phyloP scores from a whole-genome alignment of 2,113 vertebrate species.

The Syrrhaptes paradoxus region DNA sequence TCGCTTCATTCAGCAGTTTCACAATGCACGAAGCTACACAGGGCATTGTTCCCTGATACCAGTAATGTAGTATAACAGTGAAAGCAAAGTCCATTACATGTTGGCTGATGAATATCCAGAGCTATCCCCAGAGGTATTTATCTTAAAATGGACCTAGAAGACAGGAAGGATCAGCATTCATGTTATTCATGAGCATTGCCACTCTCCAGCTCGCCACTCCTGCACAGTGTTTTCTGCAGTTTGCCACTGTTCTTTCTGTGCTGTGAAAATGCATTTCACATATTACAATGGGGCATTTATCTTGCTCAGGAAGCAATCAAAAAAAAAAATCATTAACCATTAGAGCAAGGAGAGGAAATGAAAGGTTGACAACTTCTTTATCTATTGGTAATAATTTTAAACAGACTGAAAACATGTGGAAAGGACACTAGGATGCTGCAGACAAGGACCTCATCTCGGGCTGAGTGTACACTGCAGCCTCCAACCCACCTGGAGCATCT shows the following conservation, averaged over 20 bases:
- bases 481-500: not conserved
- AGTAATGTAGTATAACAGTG: not conserved
- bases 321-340: not conserved
- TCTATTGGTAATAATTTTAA: not conserved
- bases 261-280: accelerated
- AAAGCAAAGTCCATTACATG: not conserved
- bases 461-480: accelerated
- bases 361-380: not conserved
- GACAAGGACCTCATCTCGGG: not conserved
- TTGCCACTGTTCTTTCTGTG: not conserved
- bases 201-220: not conserved
- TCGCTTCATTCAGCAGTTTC: not conserved
- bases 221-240: not conserved
- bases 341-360: not conserved
- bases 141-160: not conserved
- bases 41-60: not conserved
- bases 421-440: not conserved
- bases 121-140: not conserved
- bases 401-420: accelerated
- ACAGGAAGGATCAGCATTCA: accelerated
- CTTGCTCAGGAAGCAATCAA: not conserved
- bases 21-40: not conserved
- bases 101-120: not conserved
- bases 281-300: not conserved
- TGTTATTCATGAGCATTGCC: not conserved